Evolutionary conservation across 2,113 vertebrate species (phyloP).

Genomic region (Hydrolagus affinis): DNA sequence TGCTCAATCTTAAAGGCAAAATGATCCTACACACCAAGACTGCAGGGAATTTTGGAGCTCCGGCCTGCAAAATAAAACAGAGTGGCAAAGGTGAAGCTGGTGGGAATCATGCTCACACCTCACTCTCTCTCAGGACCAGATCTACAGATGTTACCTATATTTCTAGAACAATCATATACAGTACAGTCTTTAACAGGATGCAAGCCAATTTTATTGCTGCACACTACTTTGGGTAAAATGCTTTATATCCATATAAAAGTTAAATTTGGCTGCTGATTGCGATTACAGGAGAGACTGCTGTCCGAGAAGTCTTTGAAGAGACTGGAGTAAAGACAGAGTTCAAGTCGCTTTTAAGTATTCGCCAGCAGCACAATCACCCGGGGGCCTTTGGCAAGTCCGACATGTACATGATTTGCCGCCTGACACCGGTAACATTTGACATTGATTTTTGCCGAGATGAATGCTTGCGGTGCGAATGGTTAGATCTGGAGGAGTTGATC

Average conservation of each 20-base stretch:
- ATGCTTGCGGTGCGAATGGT: constrained; percentile 80
- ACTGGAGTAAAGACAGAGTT: constrained; percentile 82
- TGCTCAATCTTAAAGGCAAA: no score
- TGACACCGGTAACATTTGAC: constrained; percentile 65
- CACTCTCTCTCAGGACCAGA: neutral
- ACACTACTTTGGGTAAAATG: neutral
- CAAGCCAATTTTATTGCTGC: neutral
- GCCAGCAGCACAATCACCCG: constrained; percentile 80
- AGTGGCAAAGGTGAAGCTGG: neutral
- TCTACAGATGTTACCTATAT: neutral
- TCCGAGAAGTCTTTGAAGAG: constrained; percentile 87
- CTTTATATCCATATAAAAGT: neutral
- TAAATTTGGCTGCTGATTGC: constrained; percentile 21
- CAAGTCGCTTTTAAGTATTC: constrained; percentile 76
- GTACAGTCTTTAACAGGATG: neutral
- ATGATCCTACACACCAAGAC: no score
- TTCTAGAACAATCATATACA: neutral
- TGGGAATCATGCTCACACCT: neutral
- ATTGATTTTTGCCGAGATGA: constrained; percentile 79
- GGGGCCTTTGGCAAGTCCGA: constrained; percentile 84
- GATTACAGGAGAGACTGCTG: constrained; percentile 70
- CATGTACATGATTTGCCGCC: constrained; percentile 82
- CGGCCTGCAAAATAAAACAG: neutral
- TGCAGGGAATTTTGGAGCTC: neutral
- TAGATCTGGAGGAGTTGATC: constrained; percentile 64